These are phyloP conservation scores for Ditula angustiorana DNA, from an alignment of 2,888 invertebrate species.

Conservation along the genomic window DNA sequence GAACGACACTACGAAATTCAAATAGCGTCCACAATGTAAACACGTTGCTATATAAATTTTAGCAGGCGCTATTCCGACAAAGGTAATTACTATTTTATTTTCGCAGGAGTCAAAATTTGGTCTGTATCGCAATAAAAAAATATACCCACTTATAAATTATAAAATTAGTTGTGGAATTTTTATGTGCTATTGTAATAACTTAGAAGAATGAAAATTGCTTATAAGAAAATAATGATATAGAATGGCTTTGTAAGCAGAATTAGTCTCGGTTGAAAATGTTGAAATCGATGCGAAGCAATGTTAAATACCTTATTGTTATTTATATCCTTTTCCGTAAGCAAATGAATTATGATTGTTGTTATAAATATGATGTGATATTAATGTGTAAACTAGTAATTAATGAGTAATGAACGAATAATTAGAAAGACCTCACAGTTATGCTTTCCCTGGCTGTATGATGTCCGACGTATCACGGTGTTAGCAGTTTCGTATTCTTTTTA, in stretches of 20 bases:
- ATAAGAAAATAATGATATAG: not conserved
- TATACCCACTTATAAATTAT: not conserved
- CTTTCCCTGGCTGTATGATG: not conserved
- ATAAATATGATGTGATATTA: not conserved
- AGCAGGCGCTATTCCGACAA: not conserved
- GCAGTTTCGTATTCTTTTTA: too few species aligned
- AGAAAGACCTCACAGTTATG: conserved; percentile 5
- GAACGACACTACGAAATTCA: not conserved
- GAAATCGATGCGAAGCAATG: too few species aligned
- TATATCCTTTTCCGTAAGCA: too few species aligned
- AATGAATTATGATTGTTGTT: not conserved
- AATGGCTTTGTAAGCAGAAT: too few species aligned
- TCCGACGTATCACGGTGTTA: too few species aligned
- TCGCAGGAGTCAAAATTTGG: not conserved
- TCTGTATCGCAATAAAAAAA: not conserved
- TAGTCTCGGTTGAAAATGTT: too few species aligned
- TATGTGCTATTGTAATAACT: not conserved
- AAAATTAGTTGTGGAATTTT: not conserved
- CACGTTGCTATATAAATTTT: not conserved
- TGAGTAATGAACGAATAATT: not conserved
- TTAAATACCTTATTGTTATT: too few species aligned
- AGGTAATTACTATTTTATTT: not conserved
- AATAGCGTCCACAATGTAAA: not conserved
- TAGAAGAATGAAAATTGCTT: not conserved
- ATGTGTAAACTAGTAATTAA: not conserved